Percentiles rank a stretch among this genome's conserved stretches.
These are phyloP conservation scores for Hedychridium roseum DNA, from an alignment of 2,888 invertebrate genomes.

Conservation along the genomic window DNA sequence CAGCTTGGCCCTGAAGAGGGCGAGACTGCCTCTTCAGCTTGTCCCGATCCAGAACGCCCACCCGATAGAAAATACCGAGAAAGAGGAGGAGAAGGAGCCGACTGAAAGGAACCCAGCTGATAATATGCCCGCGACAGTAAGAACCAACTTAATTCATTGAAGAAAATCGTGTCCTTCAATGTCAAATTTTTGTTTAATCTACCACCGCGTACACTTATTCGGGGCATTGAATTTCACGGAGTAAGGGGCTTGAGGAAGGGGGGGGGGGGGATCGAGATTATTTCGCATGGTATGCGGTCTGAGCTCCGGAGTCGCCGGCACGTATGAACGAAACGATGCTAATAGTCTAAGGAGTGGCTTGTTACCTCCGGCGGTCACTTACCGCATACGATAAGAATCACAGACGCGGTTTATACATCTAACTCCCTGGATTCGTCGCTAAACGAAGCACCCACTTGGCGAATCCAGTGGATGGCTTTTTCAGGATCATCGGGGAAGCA, in stretches of 20 bases:
- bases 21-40: slow-evolving; percentile 50
- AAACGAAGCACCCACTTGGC: no score
- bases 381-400: slow-evolving; percentile 8
- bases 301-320: slow-evolving; percentile 6
- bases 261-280: neutral
- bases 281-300: slow-evolving; percentile 8
- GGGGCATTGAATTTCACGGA: neutral
- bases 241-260: neutral
- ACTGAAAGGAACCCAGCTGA: no score
- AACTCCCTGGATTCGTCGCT: no score
- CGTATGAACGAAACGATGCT: slow-evolving; percentile 20
- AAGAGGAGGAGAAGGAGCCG: neutral
- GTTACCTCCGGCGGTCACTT: slow-evolving; percentile 14
- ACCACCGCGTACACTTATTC: no score
- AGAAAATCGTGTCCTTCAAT: no score
- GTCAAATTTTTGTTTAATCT: no score
- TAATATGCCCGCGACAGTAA: neutral
- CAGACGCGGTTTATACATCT: no score
- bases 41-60: slow-evolving; percentile 41
- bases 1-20: slow-evolving; percentile 52
- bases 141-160: no score
- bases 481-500: no score
- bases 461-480: no score
- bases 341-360: slow-evolving; percentile 29
- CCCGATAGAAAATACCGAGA: neutral